Evolutionary conservation across 2,113 vertebrate genomes (phyloP).

Genomic region (Prunella fulvescens): DNA sequence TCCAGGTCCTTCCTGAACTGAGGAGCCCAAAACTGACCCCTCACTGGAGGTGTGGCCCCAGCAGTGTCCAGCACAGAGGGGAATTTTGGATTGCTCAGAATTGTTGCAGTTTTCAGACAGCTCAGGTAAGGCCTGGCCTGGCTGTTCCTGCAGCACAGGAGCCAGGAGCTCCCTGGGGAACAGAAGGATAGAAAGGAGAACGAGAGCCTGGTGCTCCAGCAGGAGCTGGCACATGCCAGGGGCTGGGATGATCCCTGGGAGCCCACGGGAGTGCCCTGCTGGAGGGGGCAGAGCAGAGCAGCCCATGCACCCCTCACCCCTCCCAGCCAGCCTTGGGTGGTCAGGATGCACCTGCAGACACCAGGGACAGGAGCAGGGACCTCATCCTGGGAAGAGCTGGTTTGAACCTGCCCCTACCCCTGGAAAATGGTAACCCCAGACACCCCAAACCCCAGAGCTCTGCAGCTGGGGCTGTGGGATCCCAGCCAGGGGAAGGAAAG

Average conservation of each 20-base stretch:
- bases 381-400: neutral
- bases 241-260: accelerated
- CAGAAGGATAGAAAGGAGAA: neutral
- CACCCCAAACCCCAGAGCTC: neutral
- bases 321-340: accelerated
- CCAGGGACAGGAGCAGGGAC: neutral
- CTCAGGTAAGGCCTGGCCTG: neutral
- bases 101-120: neutral
- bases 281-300: accelerated
- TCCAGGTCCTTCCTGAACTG: neutral
- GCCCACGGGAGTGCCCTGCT: accelerated
- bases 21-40: too few species aligned
- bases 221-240: neutral
- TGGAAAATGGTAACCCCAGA: neutral
- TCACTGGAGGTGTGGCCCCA: neutral
- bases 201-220: neutral
- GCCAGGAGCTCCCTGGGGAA: neutral
- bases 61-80: neutral
- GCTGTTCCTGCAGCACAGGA: neutral
- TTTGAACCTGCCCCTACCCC: neutral
- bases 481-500: neutral
- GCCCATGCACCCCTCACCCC: accelerated
- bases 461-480: neutral
- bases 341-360: neutral
- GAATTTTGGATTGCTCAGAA: neutral